These are phyloP conservation scores for Bursaphelenchus okinawaensis DNA, from an alignment of 2,888 invertebrate species.

Conservation along the genomic window DNA sequence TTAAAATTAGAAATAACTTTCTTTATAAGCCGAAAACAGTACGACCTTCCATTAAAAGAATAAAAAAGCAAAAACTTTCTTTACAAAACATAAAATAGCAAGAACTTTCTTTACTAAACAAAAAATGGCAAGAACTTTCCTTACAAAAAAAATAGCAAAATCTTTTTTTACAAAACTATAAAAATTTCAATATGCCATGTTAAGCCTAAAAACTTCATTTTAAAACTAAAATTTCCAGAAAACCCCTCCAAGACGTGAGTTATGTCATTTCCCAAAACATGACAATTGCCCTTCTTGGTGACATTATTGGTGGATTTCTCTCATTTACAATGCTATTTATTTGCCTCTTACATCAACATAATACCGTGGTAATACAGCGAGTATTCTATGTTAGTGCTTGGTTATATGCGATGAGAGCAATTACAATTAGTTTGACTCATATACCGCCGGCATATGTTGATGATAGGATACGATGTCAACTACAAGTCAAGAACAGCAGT, in stretches of 20 bases:
- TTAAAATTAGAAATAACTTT: no score
- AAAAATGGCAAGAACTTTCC: neutral
- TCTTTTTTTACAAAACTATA: neutral
- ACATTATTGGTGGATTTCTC: constrained; percentile 35
- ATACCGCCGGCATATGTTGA: constrained; percentile 48
- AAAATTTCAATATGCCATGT: no score
- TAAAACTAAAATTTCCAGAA: constrained; percentile 19
- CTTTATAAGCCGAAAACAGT: no score
- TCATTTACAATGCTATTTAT: constrained; percentile 23
- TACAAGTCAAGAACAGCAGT: constrained; percentile 25
- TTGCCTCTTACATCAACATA: constrained; percentile 36
- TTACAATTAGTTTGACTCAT: constrained; percentile 27
- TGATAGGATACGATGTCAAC: constrained; percentile 38
- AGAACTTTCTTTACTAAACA: neutral
- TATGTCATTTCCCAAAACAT: constrained; percentile 31
- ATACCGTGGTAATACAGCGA: constrained; percentile 31
- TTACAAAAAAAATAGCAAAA: neutral
- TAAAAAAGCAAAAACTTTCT: no score
- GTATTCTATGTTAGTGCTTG: constrained; percentile 29
- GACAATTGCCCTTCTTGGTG: constrained; percentile 40
- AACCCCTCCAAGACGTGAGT: constrained; percentile 31
- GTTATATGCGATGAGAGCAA: constrained; percentile 32
- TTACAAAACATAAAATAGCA: no score
- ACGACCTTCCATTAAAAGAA: no score
- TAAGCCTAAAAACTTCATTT: neutral